phyloP scores from a whole-genome alignment of 2,888 invertebrate species.

The Chelonus formosanus region DNA sequence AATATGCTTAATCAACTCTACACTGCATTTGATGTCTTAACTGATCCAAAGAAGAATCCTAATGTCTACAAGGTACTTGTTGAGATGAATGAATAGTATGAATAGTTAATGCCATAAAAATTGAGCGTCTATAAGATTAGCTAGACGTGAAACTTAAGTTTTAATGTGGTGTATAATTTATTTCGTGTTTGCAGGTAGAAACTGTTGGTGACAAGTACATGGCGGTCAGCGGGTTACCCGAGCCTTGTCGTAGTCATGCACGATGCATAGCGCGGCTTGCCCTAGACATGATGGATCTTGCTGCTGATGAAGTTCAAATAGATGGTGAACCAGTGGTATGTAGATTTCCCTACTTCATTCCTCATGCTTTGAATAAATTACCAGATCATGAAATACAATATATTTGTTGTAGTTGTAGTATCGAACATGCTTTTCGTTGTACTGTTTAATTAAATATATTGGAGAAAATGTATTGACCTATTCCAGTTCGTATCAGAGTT shows the following conservation, averaged over 20 bases:
- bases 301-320: conserved; percentile 81
- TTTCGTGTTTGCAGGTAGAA: conserved; percentile 77
- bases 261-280: conserved; percentile 90
- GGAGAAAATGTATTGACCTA: too few relatives aligned
- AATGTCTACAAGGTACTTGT: conserved; percentile 89
- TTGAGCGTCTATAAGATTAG: too few relatives aligned
- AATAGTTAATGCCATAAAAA: too few relatives aligned
- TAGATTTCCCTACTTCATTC: conserved; percentile 38
- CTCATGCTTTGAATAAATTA: background rate
- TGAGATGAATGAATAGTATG: too few relatives aligned
- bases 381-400: too few relatives aligned
- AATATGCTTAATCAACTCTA: conserved; percentile 92
- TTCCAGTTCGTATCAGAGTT: too few relatives aligned
- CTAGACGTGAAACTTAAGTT: too few relatives aligned
- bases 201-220: conserved; percentile 98
- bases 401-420: too few relatives aligned
- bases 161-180: background rate
- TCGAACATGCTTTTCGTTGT: too few relatives aligned
- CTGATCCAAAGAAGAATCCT: conserved; percentile 90
- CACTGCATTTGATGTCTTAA: conserved; percentile 91
- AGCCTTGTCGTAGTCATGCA: conserved; percentile 89
- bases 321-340: conserved; percentile 89
- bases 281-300: conserved; percentile 94
- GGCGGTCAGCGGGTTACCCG: conserved; percentile 95
- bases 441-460: too few relatives aligned